Evolutionary conservation across 1,140 invertebrate genomes (phyloP), one percentile per base, ranked within the genome.

Genomic region (Thaumetopoea pityocampa): DNA sequence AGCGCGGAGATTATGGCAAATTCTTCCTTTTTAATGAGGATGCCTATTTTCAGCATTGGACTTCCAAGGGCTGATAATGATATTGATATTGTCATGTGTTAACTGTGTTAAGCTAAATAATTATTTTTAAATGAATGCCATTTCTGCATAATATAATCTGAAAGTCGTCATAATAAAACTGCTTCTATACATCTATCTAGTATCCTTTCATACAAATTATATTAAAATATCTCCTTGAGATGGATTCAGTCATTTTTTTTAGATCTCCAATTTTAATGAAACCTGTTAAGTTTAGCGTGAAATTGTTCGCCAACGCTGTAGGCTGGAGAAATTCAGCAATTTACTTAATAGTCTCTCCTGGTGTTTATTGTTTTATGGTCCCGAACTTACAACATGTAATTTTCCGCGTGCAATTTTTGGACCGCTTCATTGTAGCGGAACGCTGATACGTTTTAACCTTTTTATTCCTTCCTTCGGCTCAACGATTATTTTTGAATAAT

Each of bases 341-440:
- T 61, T 61, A 30, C 32, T 47, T 50, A 53, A 54, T 46, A 51
- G 38, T 46, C 36, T 20, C 32, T 41, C 26, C 20, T 41, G 14
- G 19, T 51, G 28, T 37, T 55, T 51, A 56, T 56, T 51, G 43
- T 44, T 43, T 51, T 47, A 51, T 47, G 42, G 17, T 28, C 30
- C 20, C 24, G 28, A 55, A 50, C 51, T 38, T 46, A 51, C 52
- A 51, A 42, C 28, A 17, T 46, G 27, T 48, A 51, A 47, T 56
- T 51, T 37, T 37, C 23, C 17, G 32, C 10, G 30, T 37, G 42
- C 41, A 54, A 50, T 55, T 55, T 35, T 50, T 34, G 19, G 38
- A 35, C n/a, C 14, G 14, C 29, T 51, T 38, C 29, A 44, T 56
- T 43, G 33, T 27, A 27, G 30, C 40, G 38, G 32, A 42, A 20